A percentile compares a stretch with the other conserved stretches of the same genome.
Conservation (phyloP, 2,888 invertebrate species). For the Teleiodes luculella region DNA sequence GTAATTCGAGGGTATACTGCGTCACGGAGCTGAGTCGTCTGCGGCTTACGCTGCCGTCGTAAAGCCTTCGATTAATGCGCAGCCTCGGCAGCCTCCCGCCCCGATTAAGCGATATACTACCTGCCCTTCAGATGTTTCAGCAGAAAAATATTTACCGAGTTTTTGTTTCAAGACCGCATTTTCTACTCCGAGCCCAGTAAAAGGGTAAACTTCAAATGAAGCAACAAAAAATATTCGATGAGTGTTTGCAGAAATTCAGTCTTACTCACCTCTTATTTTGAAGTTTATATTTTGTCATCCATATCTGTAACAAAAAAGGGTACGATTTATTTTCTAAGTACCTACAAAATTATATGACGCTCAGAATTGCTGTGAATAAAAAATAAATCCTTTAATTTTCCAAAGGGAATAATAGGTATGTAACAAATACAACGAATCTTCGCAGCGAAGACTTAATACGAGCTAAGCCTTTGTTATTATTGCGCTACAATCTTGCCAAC, state of each 20-base stretch:
- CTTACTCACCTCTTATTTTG: constrained; percentile 3
- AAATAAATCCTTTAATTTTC: too few relatives aligned
- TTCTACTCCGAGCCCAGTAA: not conserved
- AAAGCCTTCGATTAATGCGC: constrained; percentile 69
- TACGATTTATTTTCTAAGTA: too few relatives aligned
- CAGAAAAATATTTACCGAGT: constrained; percentile 32
- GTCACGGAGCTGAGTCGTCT: constrained; percentile 44
- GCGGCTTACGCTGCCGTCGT: constrained; percentile 62
- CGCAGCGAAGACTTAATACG: too few relatives aligned
- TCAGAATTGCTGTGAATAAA: too few relatives aligned
- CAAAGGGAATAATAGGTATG: too few relatives aligned
- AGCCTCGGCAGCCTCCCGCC: constrained; percentile 50
- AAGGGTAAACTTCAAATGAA: not conserved
- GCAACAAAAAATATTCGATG: not conserved
- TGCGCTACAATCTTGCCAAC: constrained; percentile 30
- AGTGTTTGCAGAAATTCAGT: not conserved
- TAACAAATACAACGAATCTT: too few relatives aligned
- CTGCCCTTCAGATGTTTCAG: constrained; percentile 48
- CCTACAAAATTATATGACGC: too few relatives aligned
- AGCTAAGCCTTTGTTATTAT: too few relatives aligned
- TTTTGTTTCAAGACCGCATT: constrained; percentile 7
- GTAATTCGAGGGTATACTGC: constrained; percentile 37
- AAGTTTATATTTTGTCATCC: not conserved
- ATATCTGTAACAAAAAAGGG: constrained; percentile 24
- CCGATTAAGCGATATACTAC: constrained; percentile 70